Percentiles rank a stretch among this genome's conserved stretches.
Evolutionary conservation across 2,888 invertebrate species (phyloP).

Genomic region (Celastrina argiolus): DNA sequence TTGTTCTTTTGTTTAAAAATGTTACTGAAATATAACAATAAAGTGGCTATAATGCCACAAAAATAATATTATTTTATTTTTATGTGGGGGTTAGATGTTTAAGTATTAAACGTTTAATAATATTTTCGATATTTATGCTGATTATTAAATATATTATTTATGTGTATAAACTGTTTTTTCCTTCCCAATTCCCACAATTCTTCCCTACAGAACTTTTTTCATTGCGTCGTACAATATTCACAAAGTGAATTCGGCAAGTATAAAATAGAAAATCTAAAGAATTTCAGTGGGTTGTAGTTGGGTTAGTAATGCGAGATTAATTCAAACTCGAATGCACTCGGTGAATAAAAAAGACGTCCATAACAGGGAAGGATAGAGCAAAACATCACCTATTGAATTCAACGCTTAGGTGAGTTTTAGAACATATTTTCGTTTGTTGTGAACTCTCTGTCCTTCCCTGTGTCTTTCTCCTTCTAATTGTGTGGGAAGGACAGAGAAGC

Average conservation of each 20-base stretch:
- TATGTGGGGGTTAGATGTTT: slow-evolving; percentile 11
- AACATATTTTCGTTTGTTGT: slow-evolving; percentile 46
- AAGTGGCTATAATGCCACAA: too few species aligned
- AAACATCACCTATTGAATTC: slow-evolving; percentile 68
- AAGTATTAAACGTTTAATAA: slow-evolving; percentile 19
- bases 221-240: neutral
- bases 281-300: too few species aligned
- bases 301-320: neutral
- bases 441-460: slow-evolving; percentile 81
- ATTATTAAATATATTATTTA: slow-evolving; percentile 54
- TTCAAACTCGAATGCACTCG: neutral
- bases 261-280: neutral
- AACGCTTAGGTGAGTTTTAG: slow-evolving; percentile 70
- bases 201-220: slow-evolving; percentile 47
- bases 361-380: slow-evolving; percentile 72
- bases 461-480: slow-evolving; percentile 45
- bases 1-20: too few species aligned
- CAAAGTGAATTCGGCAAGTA: neutral
- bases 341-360: neutral
- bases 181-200: slow-evolving; percentile 54
- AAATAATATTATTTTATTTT: neutral
- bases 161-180: slow-evolving; percentile 44
- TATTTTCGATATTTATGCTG: slow-evolving; percentile 36
- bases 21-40: too few species aligned
- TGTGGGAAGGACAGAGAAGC: slow-evolving; percentile 71